These are phyloP conservation scores for Phortica magna DNA, from an alignment of 2,888 invertebrate genomes.

Conservation along the genomic window DNA sequence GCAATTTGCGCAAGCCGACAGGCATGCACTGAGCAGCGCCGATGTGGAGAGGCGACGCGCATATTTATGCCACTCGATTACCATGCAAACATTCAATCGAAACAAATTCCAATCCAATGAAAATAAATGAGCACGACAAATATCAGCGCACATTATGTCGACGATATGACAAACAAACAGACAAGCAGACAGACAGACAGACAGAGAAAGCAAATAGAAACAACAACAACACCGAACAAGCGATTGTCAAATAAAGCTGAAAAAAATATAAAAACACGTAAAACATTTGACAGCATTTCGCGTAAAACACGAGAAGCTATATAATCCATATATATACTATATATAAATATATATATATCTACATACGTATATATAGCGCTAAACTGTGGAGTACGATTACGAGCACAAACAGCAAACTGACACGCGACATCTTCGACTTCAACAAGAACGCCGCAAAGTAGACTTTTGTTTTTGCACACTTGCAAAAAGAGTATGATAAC, in stretches of 20 bases:
- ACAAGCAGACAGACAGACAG: conserved; percentile 29
- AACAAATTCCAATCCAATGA: conserved; percentile 69
- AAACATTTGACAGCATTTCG: conserved; percentile 62
- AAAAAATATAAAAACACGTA: conserved; percentile 41
- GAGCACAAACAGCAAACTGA: conserved; percentile 63
- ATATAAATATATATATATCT: neutral
- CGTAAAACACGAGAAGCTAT: conserved; percentile 35
- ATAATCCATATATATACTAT: conserved; percentile 9
- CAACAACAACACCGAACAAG: neutral
- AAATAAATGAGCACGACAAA: conserved; percentile 70
- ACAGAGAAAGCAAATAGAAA: neutral
- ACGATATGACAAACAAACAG: conserved; percentile 32
- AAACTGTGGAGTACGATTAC: conserved; percentile 52
- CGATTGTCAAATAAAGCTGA: conserved; percentile 10
- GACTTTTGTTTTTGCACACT: neutral
- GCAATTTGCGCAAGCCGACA: conserved; percentile 40
- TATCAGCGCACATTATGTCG: conserved; percentile 43
- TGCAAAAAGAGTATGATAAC: neutral
- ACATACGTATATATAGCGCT: neutral
- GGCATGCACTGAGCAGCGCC: neutral
- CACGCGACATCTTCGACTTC: conserved; percentile 52
- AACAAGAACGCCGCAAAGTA: conserved; percentile 19
- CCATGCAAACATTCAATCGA: conserved; percentile 71
- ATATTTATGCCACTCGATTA: conserved; percentile 63
- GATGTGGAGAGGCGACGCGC: neutral